Evolutionary conservation across 2,888 invertebrate species (phyloP), one percentile per base, ranked within the genome.

Genomic region (Athripsodes cinereus): DNA sequence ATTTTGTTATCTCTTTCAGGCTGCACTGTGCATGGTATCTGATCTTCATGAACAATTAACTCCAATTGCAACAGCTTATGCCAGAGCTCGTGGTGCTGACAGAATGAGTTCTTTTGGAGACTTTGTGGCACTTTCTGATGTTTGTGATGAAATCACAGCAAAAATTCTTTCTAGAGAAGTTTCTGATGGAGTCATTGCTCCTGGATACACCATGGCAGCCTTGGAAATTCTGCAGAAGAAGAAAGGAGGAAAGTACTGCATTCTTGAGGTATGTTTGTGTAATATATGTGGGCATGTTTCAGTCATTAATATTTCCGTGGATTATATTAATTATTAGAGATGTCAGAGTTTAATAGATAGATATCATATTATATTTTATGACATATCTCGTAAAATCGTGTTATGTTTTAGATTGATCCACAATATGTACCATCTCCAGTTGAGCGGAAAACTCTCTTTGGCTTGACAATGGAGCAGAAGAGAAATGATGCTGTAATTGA

Each of bases 51-150:
- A 85, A 2, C 72, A 81, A 34, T 74, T 96, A 64, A 85, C 90
- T 0, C 93, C 95, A 0, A 69, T 96, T 11, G 95, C 96, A 0
- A 81, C 83, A 16, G 97, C 98, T 0, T 98, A 98, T 74, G 97
- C 96, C 0, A 81, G 97, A 58, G 98, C 98, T 0, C 84, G 98
- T 70, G 97, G 98, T 52, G 96, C 97, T 16, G 98, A 99, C 75
- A 84, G 98, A 55, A 98, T 99, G 98, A 97, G 96, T 8, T 97
- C 97, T 1, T 99, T 98, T 74, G 98, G 99, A 0, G 99, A 99
- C 75, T 98, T 98, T 73, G 84, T 98, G 34, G 96, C 96, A 0
- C 73, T 99, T 0, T 97, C 96, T 0, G 95, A 96, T 71, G 73
- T 77, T 0, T 99, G 98, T 70, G 98, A 99, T 74, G 84, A 81